These are phyloP conservation scores for Microplitis deprimator DNA, from an alignment of 2,888 invertebrate genomes.

Conservation along the genomic window DNA sequence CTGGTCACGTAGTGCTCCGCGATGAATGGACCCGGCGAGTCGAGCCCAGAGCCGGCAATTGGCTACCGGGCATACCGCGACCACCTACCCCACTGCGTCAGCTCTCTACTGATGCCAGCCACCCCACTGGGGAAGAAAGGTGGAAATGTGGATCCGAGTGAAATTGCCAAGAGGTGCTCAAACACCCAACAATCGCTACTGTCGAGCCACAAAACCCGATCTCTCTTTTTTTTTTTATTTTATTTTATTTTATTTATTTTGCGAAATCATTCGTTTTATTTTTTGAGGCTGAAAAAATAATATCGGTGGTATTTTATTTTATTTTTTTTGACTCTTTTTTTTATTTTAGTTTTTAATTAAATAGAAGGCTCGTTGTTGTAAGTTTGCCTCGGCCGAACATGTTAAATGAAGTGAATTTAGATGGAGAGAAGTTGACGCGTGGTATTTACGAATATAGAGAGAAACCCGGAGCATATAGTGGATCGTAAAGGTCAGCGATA, in stretches of 20 bases:
- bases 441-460: constrained; percentile 21
- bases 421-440: constrained; percentile 38
- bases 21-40: constrained; percentile 71
- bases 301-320: background rate
- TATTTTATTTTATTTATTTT: background rate
- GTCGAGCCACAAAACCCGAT: constrained; percentile 26
- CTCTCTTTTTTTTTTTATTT: background rate
- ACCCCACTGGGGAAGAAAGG: constrained; percentile 54
- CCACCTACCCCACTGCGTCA: constrained; percentile 68
- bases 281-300: background rate
- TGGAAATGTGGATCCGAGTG: constrained; percentile 37
- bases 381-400: background rate
- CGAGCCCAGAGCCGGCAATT: constrained; percentile 70
- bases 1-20: constrained; percentile 71
- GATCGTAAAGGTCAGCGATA: constrained; percentile 51
- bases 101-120: constrained; percentile 55
- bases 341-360: background rate
- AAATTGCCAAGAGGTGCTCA: constrained; percentile 63
- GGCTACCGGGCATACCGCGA: constrained; percentile 70
- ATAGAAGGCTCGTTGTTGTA: background rate
- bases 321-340: background rate
- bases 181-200: constrained; percentile 48
- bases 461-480: constrained; percentile 31
- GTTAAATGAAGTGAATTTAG: background rate
- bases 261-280: background rate